Evolutionary conservation across 2,888 invertebrate genomes (phyloP).

Genomic region (Orthonevra nobilis): DNA sequence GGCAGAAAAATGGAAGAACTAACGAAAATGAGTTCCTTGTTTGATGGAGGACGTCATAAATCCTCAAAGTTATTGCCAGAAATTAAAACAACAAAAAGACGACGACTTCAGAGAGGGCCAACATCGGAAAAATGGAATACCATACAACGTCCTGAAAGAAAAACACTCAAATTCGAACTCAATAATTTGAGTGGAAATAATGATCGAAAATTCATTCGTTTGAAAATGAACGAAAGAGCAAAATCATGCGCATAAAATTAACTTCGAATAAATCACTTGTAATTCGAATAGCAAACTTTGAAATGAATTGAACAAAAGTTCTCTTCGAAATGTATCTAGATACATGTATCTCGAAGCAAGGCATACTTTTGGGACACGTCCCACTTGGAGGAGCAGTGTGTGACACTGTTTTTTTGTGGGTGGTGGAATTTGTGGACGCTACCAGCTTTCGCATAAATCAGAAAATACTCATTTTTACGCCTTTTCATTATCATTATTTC

Average conservation of each 20-base stretch:
- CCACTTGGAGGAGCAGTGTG: too few species aligned
- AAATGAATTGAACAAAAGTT: not conserved
- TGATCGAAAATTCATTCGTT: slow-evolving; percentile 16
- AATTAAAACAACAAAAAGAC: too few species aligned
- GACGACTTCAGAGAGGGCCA: too few species aligned
- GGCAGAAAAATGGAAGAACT: not conserved
- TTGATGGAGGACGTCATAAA: slow-evolving; percentile 26
- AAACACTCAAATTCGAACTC: slow-evolving; percentile 44
- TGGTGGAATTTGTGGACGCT: too few species aligned
- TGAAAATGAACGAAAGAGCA: slow-evolving; percentile 13
- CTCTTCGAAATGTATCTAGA: slow-evolving; percentile 8
- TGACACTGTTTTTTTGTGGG: too few species aligned
- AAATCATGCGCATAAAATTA: slow-evolving; percentile 29
- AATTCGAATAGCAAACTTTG: not conserved
- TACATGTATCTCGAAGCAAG: too few species aligned
- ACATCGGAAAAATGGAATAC: too few species aligned
- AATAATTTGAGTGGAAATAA: slow-evolving; percentile 33
- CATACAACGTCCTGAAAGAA: slow-evolving; percentile 24
- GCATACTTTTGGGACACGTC: too few species aligned
- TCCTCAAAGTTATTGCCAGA: slow-evolving; percentile 3
- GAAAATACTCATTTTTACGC: slow-evolving; percentile 54
- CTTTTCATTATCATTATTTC: slow-evolving; percentile 55
- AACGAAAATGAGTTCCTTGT: slow-evolving; percentile 10
- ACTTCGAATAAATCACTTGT: too few species aligned
- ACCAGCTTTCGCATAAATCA: slow-evolving; percentile 28